Base-by-base conservation (phyloP, 2,888 invertebrate species). In the Oscheius myriophilus region DNA sequence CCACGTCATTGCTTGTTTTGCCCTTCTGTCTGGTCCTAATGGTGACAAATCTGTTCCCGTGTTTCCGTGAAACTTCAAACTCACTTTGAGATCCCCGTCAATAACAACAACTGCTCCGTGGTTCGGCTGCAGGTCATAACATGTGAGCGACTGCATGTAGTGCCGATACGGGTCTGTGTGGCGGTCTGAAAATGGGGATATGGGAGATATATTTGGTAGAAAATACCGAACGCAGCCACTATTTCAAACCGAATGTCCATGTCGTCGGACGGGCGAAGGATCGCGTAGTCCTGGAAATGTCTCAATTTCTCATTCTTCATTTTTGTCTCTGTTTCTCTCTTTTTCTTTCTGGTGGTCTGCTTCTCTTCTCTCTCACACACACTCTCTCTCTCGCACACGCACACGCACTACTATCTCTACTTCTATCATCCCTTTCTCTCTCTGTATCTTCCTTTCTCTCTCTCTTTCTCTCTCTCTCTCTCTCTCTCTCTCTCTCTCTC, bases 71-170 rank as follows among this genome's bases (percentile, higher is more conserved):
- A 14, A n/a, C 12, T 21, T 6, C 9, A 41, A 57, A 57, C 41
- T 41, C 14, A 78, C 76, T 62, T 70, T 69, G 21, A 82, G 67
- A 25, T 69, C 71, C 26, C 81, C 79, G 67, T 84, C 82, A 58
- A 85, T 78, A 58, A 83, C 75, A 43, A 83, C 73, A 39, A 85
- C 67, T 25, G 83, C 75, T 62, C 79, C 76, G 69, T 84, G 84
- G 26, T 69, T 71, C 49, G 85, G 84, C 52, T 82, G 78, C 45
- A 84, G 67, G 54, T 85, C 85, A 63, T 84, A 85, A 65, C 81
- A 81, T 21, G 80, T 81, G 41, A 84, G 70, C 21, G 83, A 80
- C 67, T 84, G 82, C 79, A 85, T 79, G 72, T 80, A 85, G 39
- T 76, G 79, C 55, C 80, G 78, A 54, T 80, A 78, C 46, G 82